Percentiles rank a stretch among this genome's conserved stretches.
Conservation (phyloP, 2,113 vertebrate species). For the Orthochromis indermauri region DNA sequence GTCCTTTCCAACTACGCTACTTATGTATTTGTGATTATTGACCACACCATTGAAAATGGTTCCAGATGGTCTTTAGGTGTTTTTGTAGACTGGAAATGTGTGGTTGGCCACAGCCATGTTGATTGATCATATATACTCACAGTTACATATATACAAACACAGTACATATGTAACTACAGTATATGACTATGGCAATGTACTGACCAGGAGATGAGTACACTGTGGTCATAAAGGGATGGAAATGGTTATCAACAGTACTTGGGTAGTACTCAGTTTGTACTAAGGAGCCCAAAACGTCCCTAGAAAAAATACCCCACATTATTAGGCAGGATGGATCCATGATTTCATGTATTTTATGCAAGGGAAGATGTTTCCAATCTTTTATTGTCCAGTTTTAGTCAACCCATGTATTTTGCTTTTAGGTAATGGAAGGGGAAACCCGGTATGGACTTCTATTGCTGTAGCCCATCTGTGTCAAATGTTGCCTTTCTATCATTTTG, state of each 20-base stretch:
- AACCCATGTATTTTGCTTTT: not conserved
- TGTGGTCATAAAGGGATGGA: not conserved
- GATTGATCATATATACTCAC: not conserved
- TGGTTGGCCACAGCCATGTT: not conserved
- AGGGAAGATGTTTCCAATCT: not conserved
- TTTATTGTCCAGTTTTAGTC: not conserved
- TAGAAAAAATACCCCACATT: not conserved
- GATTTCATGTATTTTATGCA: not conserved
- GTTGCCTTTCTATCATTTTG: not conserved
- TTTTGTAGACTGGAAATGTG: not conserved
- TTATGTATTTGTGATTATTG: not conserved
- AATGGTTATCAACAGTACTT: not conserved
- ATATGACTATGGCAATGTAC: not conserved
- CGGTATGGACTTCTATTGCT: not conserved
- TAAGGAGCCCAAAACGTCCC: not conserved
- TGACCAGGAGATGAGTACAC: not conserved
- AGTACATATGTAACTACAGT: not conserved
- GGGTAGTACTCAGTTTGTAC: not conserved
- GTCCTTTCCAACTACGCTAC: not conserved
- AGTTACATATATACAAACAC: not conserved
- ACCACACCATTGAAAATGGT: not conserved
- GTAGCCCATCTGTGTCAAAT: not conserved
- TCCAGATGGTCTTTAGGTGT: not conserved
- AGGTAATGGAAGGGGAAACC: not conserved
- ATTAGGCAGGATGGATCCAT: not conserved